Conservation (phyloP, 2,797 vertebrate species). For the Chelonia mydas region DNA sequence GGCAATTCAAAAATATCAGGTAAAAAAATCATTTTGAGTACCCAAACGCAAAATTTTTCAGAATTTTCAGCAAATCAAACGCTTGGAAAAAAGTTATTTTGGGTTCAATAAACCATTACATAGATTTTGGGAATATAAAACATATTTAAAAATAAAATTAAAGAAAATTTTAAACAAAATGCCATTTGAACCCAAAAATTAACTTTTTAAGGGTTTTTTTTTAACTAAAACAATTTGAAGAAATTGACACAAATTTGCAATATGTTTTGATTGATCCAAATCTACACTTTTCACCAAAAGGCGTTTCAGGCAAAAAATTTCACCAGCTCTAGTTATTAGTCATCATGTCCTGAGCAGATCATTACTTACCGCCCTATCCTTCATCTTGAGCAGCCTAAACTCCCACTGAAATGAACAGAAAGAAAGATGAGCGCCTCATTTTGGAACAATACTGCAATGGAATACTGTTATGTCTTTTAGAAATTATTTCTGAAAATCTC, state of each 20-base stretch:
- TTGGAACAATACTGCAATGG: constrained; percentile 50
- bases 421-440: constrained; percentile 57
- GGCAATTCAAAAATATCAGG: neutral
- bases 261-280: neutral
- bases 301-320: neutral
- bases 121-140: neutral
- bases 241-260: neutral
- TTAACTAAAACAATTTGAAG: neutral
- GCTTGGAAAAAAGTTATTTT: neutral
- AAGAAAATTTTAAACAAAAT: neutral
- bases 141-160: too few relatives aligned
- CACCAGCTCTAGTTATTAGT: constrained; percentile 52
- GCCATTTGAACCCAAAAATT: neutral
- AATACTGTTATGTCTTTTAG: constrained; percentile 28
- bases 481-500: constrained; percentile 54
- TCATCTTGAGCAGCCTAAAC: constrained; percentile 69
- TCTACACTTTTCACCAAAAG: neutral
- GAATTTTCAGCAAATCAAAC: neutral
- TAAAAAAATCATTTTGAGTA: neutral
- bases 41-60: neutral
- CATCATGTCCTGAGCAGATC: constrained; percentile 74
- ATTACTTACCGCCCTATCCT: constrained; percentile 71
- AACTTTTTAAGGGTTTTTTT: neutral
- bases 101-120: neutral
- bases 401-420: constrained; percentile 54